Conservation (phyloP, 2,797 vertebrate species). For the Rhinophrynus dorsalis region DNA sequence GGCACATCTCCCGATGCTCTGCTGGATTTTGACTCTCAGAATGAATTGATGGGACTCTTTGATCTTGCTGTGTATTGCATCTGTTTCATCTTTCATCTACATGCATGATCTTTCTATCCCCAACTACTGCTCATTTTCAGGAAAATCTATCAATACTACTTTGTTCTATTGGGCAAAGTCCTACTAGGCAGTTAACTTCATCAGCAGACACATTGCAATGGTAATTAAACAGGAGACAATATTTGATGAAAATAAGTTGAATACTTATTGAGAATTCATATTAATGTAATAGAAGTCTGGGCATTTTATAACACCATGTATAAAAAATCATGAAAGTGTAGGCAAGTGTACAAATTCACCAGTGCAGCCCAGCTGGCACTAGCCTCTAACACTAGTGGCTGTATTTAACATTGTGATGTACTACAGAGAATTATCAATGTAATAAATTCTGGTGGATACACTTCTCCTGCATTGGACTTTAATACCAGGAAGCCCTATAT, state of each 20-base stretch:
- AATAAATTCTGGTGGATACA: too few species aligned
- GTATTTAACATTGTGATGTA: too few species aligned
- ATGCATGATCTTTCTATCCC: slow-evolving; percentile 61
- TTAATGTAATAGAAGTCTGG: too few species aligned
- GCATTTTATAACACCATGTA: too few species aligned
- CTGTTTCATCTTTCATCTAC: slow-evolving; percentile 73
- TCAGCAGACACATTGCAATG: not conserved
- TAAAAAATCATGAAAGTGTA: too few species aligned
- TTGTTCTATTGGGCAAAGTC: slow-evolving; percentile 50
- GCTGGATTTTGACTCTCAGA: slow-evolving; percentile 75
- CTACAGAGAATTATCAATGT: too few species aligned
- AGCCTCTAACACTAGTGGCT: too few species aligned
- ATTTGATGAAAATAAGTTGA: not conserved
- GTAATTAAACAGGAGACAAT: not conserved
- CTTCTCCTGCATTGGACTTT: too few species aligned
- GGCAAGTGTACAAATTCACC: too few species aligned
- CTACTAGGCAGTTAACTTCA: slow-evolving; percentile 18
- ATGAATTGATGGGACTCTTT: slow-evolving; percentile 76
- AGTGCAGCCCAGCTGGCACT: too few species aligned
- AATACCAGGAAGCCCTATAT: too few species aligned
- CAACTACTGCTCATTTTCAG: slow-evolving; percentile 38
- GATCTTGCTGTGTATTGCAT: slow-evolving; percentile 74
- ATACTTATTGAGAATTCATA: too few species aligned
- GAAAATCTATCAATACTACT: slow-evolving; percentile 55
- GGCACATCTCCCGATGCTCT: slow-evolving; percentile 67